Evolutionary conservation across 2,797 vertebrate species (phyloP).

Genomic region (Megalops cyprinoides): DNA sequence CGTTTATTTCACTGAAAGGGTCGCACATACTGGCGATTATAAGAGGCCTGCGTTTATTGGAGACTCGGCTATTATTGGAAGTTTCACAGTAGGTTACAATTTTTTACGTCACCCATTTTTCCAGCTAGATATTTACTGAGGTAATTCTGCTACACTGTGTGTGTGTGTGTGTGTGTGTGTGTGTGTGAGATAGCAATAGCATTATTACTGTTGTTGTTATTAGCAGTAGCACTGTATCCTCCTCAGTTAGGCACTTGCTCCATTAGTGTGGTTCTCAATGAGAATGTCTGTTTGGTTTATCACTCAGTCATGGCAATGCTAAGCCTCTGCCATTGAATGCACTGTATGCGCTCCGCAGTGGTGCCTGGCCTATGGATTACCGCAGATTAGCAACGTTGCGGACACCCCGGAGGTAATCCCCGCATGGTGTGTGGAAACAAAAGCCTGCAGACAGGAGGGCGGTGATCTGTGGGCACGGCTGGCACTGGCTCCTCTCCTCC

Average conservation of each 20-base stretch:
- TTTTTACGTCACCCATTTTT: no score
- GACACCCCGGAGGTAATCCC: conserved; percentile 34
- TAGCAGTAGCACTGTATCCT: conserved; percentile 13
- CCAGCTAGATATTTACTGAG: no score
- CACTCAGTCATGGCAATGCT: conserved; percentile 26
- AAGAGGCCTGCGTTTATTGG: no score
- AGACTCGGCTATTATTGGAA: no score
- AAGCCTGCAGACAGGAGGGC: no score
- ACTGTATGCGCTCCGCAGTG: conserved; percentile 1
- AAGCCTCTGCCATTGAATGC: conserved; percentile 31
- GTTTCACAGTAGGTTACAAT: no score
- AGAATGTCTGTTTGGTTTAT: conserved; percentile 39
- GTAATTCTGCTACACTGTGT: no score
- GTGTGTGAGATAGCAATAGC: no score
- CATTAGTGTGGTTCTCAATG: conserved; percentile 30
- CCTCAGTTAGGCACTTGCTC: conserved; percentile 22
- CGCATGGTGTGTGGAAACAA: conserved; percentile 28
- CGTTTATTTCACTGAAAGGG: no score
- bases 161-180: no score
- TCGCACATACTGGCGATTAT: no score
- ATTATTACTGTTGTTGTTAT: neutral
- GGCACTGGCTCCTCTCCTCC: neutral
- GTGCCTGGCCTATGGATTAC: conserved; percentile 44
- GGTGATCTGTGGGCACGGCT: no score
- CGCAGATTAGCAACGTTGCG: conserved; percentile 41